These are phyloP conservation scores for Monochamus saltuarius DNA, from an alignment of 1,140 invertebrate species.

Conservation along the genomic window DNA sequence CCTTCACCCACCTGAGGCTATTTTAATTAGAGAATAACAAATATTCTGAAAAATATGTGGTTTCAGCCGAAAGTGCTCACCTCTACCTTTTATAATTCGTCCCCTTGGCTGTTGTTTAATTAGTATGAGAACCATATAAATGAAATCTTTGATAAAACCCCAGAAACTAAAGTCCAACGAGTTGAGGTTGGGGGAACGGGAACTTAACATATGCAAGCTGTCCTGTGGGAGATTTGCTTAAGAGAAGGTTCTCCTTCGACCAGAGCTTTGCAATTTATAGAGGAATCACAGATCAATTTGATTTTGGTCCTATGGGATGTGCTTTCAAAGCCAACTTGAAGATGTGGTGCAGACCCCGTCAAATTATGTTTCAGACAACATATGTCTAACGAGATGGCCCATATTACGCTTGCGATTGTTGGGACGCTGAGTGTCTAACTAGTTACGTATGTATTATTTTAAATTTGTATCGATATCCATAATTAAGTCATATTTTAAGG, in stretches of 20 bases:
- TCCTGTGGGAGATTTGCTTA: constrained; percentile 98
- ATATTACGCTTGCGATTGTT: constrained; percentile 99
- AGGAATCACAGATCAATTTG: constrained; percentile 89
- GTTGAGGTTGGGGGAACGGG: constrained; percentile 87
- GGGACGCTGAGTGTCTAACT: constrained; percentile 96
- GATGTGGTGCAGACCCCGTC: constrained; percentile 83
- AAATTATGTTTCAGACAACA: constrained; percentile 96
- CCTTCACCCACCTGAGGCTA: too few species aligned
- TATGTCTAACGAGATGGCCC: constrained; percentile 99
- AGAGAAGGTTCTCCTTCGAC: constrained; percentile 97
- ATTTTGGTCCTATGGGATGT: constrained; percentile 99
- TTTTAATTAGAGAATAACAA: too few species aligned
- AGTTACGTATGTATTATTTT: constrained; percentile 70
- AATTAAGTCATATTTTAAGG: constrained; percentile 61
- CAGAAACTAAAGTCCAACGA: too few species aligned
- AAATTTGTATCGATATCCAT: constrained; percentile 1
- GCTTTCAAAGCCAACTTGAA: constrained; percentile 93
- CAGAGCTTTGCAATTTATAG: constrained; percentile 99
- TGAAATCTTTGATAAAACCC: too few species aligned
- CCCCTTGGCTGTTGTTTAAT: too few species aligned
- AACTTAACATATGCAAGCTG: too few species aligned
- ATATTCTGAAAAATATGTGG: too few species aligned
- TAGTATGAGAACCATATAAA: too few species aligned
- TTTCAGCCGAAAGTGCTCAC: too few species aligned
- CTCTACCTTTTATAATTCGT: too few species aligned